Conservation (phyloP, 2,888 invertebrate genomes). For the Onthophagus sagittarius region DNA sequence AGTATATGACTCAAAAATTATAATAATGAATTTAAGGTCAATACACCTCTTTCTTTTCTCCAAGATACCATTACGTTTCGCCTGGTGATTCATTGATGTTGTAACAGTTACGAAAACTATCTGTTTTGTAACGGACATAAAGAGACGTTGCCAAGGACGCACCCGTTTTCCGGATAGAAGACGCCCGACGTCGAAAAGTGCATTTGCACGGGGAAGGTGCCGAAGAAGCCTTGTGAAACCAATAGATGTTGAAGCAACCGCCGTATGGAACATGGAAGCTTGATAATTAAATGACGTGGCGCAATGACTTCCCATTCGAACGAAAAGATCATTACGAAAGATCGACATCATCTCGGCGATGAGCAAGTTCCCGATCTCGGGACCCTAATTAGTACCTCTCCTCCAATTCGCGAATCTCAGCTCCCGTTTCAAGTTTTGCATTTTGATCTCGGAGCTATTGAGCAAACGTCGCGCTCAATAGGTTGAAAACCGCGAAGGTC, state of each 20-base stretch:
- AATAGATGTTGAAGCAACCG: not conserved
- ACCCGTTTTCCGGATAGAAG: not conserved
- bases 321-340: not conserved
- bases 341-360: not conserved
- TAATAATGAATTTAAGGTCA: slow-evolving; percentile 14
- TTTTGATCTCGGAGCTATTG: not conserved
- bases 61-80: slow-evolving; percentile 9
- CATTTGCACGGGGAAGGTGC: not conserved
- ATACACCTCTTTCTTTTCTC: slow-evolving; percentile 13
- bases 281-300: not conserved
- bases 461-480: not conserved
- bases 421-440: not conserved
- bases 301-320: not conserved
- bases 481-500: slow-evolving; percentile 34
- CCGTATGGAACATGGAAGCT: not conserved
- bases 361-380: not conserved
- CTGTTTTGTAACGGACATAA: slow-evolving; percentile 9
- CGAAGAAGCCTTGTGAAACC: not conserved
- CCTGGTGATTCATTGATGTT: slow-evolving; percentile 9
- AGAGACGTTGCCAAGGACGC: not conserved
- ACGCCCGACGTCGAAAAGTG: not conserved
- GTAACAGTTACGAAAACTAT: slow-evolving; percentile 12
- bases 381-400: not conserved
- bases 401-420: not conserved
- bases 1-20: not conserved